Base-by-base conservation (phyloP, 2,888 invertebrate genomes). In the Suillia variegata region DNA sequence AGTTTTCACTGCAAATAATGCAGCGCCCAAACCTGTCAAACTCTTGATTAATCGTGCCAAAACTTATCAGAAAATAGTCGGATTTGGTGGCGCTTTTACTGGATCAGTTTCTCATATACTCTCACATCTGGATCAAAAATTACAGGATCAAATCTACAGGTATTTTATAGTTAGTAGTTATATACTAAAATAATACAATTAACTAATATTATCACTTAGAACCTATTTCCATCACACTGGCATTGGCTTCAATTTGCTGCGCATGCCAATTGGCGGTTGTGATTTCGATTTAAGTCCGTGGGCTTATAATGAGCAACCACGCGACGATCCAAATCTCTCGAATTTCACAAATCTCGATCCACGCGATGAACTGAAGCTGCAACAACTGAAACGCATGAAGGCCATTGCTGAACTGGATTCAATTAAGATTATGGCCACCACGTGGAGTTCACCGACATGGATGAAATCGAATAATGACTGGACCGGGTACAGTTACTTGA, bases 21-120 rank as follows among this genome's bases (percentile, higher is more conserved):
- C n/a, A n/a, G n/a, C n/a, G n/a, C n/a, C n/a, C n/a, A n/a, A n/a
- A n/a, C n/a, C n/a, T n/a, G n/a, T n/a, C n/a, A n/a, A n/a, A n/a
- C n/a, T n/a, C n/a, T n/a, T n/a, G n/a, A 71, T 82, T 1, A 63
- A 79, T 34, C 69, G 77, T 17, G 70, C 67, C 10, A 67, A 63
- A 45, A 82, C 78, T 2, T 87, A 84, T 72, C 96, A 96, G 80
- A 83, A 74, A 17, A 89, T 96, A 10, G 77, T 87, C 61, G 95
- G 94, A 0, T 96, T 93, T 78, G 96, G 96, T 1, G 95, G 93
- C 0, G 93, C 94, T 0, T 91, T 96, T 59, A 96, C 96, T 0
- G 90, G 90, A 59, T 82, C 87, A 1, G 85, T 86, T 2, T 79
- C 81, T 0, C 59, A 80, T 61, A 69, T 79, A 22, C 58, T 82